phyloP scores from a whole-genome alignment of 2,888 invertebrate genomes.

The Drosophila paramelanica region DNA sequence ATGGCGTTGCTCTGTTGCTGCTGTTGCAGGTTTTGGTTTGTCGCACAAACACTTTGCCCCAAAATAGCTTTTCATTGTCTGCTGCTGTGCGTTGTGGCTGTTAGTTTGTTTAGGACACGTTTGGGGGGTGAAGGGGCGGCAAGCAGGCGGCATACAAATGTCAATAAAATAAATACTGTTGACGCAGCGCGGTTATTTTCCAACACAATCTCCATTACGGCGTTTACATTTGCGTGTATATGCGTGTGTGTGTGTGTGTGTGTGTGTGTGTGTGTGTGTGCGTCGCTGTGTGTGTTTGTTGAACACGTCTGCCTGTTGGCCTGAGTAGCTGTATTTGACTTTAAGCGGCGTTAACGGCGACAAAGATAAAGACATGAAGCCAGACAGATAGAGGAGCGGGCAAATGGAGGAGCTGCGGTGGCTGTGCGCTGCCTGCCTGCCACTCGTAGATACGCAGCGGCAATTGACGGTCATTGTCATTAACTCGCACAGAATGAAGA shows the following conservation, averaged over 20 bases:
- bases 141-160: constrained; percentile 61
- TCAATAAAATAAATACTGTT: constrained; percentile 81
- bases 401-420: constrained; percentile 4
- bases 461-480: constrained; percentile 78
- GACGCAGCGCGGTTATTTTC: constrained; percentile 79
- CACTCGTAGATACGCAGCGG: constrained; percentile 51
- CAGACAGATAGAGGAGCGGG: constrained; percentile 43
- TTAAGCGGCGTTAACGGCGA: constrained; percentile 73
- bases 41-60: constrained; percentile 56
- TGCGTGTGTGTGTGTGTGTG: constrained; percentile 31
- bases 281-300: constrained; percentile 41
- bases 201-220: constrained; percentile 77
- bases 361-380: constrained; percentile 76
- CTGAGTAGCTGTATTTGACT: constrained; percentile 76
- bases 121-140: not conserved
- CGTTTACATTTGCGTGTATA: constrained; percentile 65
- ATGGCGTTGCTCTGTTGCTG: constrained; percentile 43
- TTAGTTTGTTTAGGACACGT: constrained; percentile 20
- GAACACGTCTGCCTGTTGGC: constrained; percentile 62
- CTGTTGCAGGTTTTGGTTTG: constrained; percentile 66
- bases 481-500: constrained; percentile 72
- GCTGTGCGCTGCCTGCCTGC: constrained; percentile 33
- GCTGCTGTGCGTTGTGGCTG: constrained; percentile 23
- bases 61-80: constrained; percentile 77
- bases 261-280: constrained; percentile 34